phyloP scores from a whole-genome alignment of 2,888 invertebrate species.

The Thysanoteuthis rhombus region DNA sequence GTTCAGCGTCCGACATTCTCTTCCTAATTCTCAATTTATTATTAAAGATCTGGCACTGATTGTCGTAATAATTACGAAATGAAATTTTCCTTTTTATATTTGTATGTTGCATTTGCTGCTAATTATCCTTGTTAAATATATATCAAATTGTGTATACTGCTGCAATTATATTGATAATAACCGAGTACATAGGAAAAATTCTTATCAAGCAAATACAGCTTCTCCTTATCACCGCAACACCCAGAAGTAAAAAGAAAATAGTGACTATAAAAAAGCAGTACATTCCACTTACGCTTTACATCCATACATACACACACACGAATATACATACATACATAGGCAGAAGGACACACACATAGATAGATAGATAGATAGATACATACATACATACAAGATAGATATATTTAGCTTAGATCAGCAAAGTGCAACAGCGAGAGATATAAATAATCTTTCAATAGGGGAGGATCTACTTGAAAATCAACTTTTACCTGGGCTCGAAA shows the following conservation, averaged over 20 bases:
- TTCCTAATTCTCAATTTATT: slow-evolving; percentile 12
- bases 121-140: not conserved
- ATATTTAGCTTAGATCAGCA: not conserved
- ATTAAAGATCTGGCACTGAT: not conserved
- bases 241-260: no score
- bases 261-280: not conserved
- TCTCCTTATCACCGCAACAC: no score
- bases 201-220: not conserved
- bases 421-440: no score
- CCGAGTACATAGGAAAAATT: not conserved
- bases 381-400: not conserved
- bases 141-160: not conserved
- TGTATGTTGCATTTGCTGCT: not conserved
- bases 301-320: not conserved
- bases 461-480: no score
- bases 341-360: slow-evolving; percentile 12
- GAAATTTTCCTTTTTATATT: not conserved
- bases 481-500: no score
- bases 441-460: no score
- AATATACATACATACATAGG: not conserved
- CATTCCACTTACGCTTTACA: not conserved
- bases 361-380: not conserved
- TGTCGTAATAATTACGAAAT: not conserved
- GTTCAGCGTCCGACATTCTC: not conserved
- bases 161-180: not conserved